Conservation (phyloP, 1,140 invertebrate genomes). For the Lasaia peninsularis region DNA sequence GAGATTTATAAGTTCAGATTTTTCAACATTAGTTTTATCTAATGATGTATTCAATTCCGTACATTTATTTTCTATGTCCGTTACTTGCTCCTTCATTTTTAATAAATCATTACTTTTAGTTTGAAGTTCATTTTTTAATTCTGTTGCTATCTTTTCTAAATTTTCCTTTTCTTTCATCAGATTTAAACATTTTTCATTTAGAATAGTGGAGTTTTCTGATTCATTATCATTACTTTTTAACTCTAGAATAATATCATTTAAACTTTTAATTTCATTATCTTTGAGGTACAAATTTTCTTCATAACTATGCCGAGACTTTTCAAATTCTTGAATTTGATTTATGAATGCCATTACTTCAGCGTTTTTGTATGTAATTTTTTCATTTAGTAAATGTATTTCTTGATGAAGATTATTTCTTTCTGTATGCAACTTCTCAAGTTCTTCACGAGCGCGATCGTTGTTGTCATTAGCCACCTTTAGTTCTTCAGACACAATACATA, state of each 20-base stretch:
- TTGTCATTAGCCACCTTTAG: slow-evolving; percentile 30
- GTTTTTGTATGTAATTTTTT: slow-evolving; percentile 47
- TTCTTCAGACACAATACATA: slow-evolving; percentile 36
- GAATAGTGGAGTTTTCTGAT: slow-evolving; percentile 37
- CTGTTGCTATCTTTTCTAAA: slow-evolving; percentile 30
- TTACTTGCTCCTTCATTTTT: slow-evolving; percentile 43
- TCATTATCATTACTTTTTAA: slow-evolving; percentile 47
- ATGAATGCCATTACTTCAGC: slow-evolving; percentile 41
- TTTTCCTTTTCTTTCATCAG: slow-evolving; percentile 47
- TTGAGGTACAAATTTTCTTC: slow-evolving; percentile 40
- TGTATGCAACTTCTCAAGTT: slow-evolving; percentile 37
- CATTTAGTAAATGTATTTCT: slow-evolving; percentile 36
- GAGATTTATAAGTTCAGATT: slow-evolving; percentile 85
- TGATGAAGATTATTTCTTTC: slow-evolving; percentile 49
- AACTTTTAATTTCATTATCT: slow-evolving; percentile 57
- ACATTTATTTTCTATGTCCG: slow-evolving; percentile 42
- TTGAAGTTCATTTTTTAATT: slow-evolving; percentile 33
- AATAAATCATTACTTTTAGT: slow-evolving; percentile 36
- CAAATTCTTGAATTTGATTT: slow-evolving; percentile 33
- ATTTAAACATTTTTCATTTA: slow-evolving; percentile 44
- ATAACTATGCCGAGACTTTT: slow-evolving; percentile 32
- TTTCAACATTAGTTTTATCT: slow-evolving; percentile 78
- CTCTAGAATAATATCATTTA: slow-evolving; percentile 56
- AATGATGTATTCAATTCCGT: slow-evolving; percentile 54
- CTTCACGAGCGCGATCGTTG: slow-evolving; percentile 36